Percentiles rank a stretch among this genome's conserved stretches.
Evolutionary conservation across 2,113 vertebrate species (phyloP).

Genomic region (Aptenodytes patagonicus): DNA sequence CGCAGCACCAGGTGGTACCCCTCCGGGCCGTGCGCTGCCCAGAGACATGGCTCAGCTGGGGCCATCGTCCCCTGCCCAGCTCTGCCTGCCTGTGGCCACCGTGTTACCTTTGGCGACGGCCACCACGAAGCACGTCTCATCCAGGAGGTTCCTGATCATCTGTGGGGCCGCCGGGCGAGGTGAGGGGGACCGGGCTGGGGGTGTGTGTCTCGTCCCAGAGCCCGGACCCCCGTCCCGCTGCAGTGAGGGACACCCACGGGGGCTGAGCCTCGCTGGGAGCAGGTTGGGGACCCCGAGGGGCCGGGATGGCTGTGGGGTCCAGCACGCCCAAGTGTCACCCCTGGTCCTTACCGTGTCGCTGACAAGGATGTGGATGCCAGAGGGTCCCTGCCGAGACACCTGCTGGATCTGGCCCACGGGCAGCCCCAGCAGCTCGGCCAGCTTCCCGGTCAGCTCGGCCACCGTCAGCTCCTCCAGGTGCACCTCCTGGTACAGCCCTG

Average conservation of each 20-base stretch:
- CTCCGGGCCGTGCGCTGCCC: slow-evolving; percentile 40
- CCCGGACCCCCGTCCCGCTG: neutral
- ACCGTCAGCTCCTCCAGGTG: slow-evolving; percentile 60
- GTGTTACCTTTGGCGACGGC: slow-evolving; percentile 26
- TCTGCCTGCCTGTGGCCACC: neutral
- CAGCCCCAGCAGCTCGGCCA: slow-evolving; percentile 54
- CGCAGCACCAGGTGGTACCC: slow-evolving; percentile 53
- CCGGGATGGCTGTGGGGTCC: too few species aligned
- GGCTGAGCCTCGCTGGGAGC: neutral
- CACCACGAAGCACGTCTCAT: slow-evolving; percentile 49
- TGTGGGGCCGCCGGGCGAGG: neutral
- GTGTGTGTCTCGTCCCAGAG: neutral
- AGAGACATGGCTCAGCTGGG: neutral
- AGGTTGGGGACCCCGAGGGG: neutral
- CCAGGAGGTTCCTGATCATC: slow-evolving; percentile 56
- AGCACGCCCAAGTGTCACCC: neutral
- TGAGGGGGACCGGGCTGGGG: neutral
- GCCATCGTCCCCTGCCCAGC: neutral
- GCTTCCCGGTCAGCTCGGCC: slow-evolving; percentile 25
- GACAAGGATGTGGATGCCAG: slow-evolving; percentile 58
- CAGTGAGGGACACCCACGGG: neutral
- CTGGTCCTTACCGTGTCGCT: slow-evolving; percentile 25
- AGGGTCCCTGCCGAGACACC: slow-evolving; percentile 45
- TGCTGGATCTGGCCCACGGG: slow-evolving; percentile 36
- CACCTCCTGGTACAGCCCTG: slow-evolving; percentile 51